Evolutionary conservation across 2,888 invertebrate genomes (phyloP).

Genomic region (Neuroscelio doddi): DNA sequence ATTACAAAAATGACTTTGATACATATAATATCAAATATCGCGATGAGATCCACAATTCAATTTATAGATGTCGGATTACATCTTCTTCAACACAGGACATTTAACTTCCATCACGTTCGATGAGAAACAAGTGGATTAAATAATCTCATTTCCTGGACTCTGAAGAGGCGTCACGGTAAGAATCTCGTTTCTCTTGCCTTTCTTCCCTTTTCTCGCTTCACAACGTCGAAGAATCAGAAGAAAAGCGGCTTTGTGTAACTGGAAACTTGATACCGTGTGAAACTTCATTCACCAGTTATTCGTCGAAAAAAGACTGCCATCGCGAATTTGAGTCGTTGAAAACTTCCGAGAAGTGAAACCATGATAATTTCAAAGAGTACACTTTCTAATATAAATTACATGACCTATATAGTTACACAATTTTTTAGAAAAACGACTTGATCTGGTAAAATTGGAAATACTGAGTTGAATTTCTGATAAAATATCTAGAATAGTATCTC

Average conservation of each 20-base stretch:
- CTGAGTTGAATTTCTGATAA: too few species aligned
- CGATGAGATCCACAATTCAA: conserved; percentile 35
- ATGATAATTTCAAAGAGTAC: neutral
- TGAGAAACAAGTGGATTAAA: conserved; percentile 60
- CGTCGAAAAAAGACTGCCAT: conserved; percentile 22
- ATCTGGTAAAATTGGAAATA: too few species aligned
- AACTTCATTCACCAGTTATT: conserved; percentile 46
- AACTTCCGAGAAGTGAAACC: conserved; percentile 2
- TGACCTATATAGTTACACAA: too few species aligned
- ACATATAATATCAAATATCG: conserved; percentile 21
- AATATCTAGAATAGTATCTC: neutral
- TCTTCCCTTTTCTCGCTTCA: conserved; percentile 17
- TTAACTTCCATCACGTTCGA: conserved; percentile 58
- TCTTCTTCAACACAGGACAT: conserved; percentile 49
- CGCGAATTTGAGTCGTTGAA: neutral
- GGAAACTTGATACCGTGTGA: conserved; percentile 44
- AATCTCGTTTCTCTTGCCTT: conserved; percentile 30
- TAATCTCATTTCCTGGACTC: conserved; percentile 55
- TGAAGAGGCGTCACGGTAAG: conserved; percentile 30
- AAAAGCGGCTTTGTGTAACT: conserved; percentile 54
- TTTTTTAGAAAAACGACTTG: too few species aligned
- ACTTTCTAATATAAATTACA: too few species aligned
- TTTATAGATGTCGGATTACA: conserved; percentile 44
- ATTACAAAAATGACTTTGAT: conserved; percentile 3
- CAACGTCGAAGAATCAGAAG: conserved; percentile 40